A percentile compares a stretch with the other conserved stretches of the same genome.
Conservation (phyloP, 2,888 invertebrate genomes). For the Deilephila elpenor region DNA sequence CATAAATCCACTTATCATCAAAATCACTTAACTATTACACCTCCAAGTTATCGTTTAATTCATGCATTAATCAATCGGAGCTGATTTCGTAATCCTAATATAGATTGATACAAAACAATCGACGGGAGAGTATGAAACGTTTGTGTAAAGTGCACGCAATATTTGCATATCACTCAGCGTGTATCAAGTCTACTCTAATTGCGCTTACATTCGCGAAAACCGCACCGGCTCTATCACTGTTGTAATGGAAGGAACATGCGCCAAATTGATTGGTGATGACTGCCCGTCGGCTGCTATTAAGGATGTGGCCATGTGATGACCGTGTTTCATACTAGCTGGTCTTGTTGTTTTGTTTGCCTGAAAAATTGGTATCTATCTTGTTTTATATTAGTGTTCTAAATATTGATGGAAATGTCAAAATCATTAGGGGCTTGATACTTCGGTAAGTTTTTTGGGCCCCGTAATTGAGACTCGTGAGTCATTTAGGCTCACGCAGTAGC, state of each 20-base stretch:
- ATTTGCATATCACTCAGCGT: slow-evolving; percentile 30
- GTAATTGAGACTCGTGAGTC: no score
- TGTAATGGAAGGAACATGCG: slow-evolving; percentile 46
- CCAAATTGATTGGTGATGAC: slow-evolving; percentile 62
- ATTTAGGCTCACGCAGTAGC: no score
- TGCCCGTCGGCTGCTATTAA: slow-evolving; percentile 59
- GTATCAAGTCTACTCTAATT: slow-evolving; percentile 38
- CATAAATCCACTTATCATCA: slow-evolving; percentile 22
- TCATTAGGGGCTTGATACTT: no score
- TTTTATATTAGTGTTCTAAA: no score
- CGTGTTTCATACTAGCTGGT: slow-evolving; percentile 37
- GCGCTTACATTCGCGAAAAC: slow-evolving; percentile 41
- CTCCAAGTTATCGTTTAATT: slow-evolving; percentile 18
- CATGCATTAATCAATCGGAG: slow-evolving; percentile 16
- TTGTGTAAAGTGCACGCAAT: slow-evolving; percentile 19
- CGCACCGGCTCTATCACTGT: slow-evolving; percentile 37
- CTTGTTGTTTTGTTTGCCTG: neutral
- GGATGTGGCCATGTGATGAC: slow-evolving; percentile 46
- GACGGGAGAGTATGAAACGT: neutral
- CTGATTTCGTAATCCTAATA: slow-evolving; percentile 9
- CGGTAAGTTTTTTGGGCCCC: no score
- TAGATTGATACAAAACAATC: slow-evolving; percentile 16
- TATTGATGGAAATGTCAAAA: no score
- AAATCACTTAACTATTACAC: slow-evolving; percentile 21
- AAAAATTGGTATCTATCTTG: neutral